Conservation (phyloP, 2,797 vertebrate species). For the Sebastiscus tertius region DNA sequence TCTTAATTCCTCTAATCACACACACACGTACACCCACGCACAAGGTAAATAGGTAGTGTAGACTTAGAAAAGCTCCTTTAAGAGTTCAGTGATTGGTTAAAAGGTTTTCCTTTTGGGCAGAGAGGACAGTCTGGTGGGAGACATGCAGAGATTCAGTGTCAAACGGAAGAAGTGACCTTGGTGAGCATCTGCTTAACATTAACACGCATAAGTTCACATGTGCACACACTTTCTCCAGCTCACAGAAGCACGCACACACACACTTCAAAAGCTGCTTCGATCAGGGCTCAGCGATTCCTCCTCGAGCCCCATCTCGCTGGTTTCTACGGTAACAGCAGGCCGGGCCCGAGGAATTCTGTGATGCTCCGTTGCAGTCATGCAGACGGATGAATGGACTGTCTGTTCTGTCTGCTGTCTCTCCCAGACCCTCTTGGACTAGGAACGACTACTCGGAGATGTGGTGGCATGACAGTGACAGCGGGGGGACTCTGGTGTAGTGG, state of each 20-base stretch:
- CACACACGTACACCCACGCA: slow-evolving; percentile 19
- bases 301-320: slow-evolving; percentile 60
- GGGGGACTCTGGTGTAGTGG: slow-evolving; percentile 30
- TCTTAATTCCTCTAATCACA: slow-evolving; percentile 16
- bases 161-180: slow-evolving; percentile 55
- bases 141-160: slow-evolving; percentile 47
- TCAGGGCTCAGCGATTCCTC: slow-evolving; percentile 50
- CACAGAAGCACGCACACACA: slow-evolving; percentile 8
- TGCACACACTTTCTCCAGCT: not conserved
- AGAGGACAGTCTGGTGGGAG: slow-evolving; percentile 10
- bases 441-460: slow-evolving; percentile 18
- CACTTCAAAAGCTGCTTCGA: slow-evolving; percentile 37
- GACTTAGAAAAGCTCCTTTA: slow-evolving; percentile 45
- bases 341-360: slow-evolving; percentile 67
- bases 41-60: slow-evolving; percentile 60
- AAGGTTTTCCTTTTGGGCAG: slow-evolving; percentile 14
- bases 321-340: slow-evolving; percentile 78
- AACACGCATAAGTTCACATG: slow-evolving; percentile 35
- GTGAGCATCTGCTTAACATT: slow-evolving; percentile 50
- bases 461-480: slow-evolving; percentile 24
- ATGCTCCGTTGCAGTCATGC: slow-evolving; percentile 75
- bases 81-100: slow-evolving; percentile 59
- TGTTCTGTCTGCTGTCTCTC: slow-evolving; percentile 70
- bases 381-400: slow-evolving; percentile 76
- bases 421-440: slow-evolving; percentile 48